phyloP scores from a whole-genome alignment of 2,888 invertebrate genomes.

The Rhagophthalmus giganteus region DNA sequence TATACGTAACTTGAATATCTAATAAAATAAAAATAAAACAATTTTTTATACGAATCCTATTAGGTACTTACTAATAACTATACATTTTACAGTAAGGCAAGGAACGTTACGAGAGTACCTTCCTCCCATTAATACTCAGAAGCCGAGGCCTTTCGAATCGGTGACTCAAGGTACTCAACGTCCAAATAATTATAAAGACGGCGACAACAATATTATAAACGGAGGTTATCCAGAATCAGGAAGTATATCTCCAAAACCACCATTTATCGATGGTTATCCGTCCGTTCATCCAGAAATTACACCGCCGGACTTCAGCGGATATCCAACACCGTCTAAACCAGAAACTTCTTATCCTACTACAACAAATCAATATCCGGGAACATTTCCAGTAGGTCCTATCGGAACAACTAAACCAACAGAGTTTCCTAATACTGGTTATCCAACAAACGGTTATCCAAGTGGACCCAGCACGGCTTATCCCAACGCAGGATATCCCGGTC shows the following conservation, averaged over 20 bases:
- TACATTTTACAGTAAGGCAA: constrained; percentile 63
- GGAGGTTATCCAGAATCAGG: constrained; percentile 46
- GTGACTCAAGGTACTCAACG: constrained; percentile 40
- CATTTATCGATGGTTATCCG: constrained; percentile 45
- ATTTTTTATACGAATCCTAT: no score
- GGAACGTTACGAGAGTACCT: constrained; percentile 59
- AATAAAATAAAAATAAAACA: no score
- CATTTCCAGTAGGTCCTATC: constrained; percentile 22
- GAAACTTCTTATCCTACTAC: constrained; percentile 17
- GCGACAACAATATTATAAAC: constrained; percentile 33
- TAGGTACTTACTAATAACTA: no score
- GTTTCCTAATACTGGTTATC: constrained; percentile 19
- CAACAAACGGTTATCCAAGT: constrained; percentile 7
- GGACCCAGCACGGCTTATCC: constrained; percentile 6
- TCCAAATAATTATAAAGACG: constrained; percentile 1
- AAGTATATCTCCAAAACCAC: constrained; percentile 48
- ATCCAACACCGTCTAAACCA: constrained; percentile 30
- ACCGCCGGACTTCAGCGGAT: constrained; percentile 30
- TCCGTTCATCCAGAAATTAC: constrained; percentile 33
- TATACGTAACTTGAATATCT: no score
- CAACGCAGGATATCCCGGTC: constrained; percentile 14
- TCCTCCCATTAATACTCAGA: constrained; percentile 65
- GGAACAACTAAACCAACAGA: constrained; percentile 22
- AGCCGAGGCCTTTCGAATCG: constrained; percentile 71
- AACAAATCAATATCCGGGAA: constrained; percentile 23